A percentile compares a stretch with the other conserved stretches of the same genome.
Conservation (phyloP, 2,888 invertebrate genomes). For the Troides helena region DNA sequence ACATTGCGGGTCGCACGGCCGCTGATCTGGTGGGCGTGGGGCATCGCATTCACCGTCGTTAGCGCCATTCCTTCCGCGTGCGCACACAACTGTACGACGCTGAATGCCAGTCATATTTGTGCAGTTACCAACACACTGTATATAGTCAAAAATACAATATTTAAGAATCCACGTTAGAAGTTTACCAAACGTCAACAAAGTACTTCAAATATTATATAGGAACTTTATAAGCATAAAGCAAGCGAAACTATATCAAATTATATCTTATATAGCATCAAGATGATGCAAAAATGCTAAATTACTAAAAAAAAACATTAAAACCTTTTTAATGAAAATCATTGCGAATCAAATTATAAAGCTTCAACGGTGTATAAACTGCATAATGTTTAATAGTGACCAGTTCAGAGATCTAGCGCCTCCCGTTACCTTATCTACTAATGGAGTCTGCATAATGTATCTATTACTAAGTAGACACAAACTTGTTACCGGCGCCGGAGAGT, state of each 20-base stretch:
- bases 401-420: constrained; percentile 30
- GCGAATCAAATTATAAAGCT: constrained; percentile 22
- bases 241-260: too few species aligned
- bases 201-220: too few species aligned
- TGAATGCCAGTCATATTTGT: constrained; percentile 58
- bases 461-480: constrained; percentile 31
- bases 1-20: constrained; percentile 49
- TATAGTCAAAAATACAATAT: neutral
- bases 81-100: constrained; percentile 74
- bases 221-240: too few species aligned
- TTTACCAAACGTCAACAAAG: too few species aligned
- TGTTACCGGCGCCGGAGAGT: constrained; percentile 26
- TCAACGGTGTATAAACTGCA: constrained; percentile 12
- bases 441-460: constrained; percentile 32
- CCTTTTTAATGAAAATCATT: constrained; percentile 1
- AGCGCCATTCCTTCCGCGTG: constrained; percentile 52
- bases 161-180: too few species aligned
- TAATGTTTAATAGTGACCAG: constrained; percentile 27
- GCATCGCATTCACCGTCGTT: constrained; percentile 57
- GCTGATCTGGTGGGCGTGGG: constrained; percentile 54
- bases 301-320: neutral
- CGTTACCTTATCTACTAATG: constrained; percentile 32
- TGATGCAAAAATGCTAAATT: too few species aligned
- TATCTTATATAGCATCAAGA: too few species aligned
- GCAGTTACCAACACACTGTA: constrained; percentile 66